Conservation (phyloP, 2,113 vertebrate genomes). For the Sclerurus mexicanus region DNA sequence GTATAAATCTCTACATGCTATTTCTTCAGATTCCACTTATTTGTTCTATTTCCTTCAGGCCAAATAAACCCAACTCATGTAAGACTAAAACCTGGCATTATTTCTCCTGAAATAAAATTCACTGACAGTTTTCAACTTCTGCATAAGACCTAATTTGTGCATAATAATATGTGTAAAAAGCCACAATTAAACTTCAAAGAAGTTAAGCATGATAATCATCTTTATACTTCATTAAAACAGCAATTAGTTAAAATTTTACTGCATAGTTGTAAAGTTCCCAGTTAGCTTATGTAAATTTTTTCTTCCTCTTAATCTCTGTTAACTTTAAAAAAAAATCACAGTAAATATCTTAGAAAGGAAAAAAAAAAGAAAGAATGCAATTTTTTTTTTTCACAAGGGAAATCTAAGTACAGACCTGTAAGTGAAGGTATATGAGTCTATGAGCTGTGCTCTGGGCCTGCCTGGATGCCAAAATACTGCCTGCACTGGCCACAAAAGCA, state of each 20-base stretch:
- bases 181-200: conserved; percentile 8
- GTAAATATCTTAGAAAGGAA: background rate
- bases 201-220: background rate
- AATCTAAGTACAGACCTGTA: background rate
- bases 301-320: background rate
- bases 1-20: background rate
- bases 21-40: background rate
- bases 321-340: background rate
- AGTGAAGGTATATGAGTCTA: background rate
- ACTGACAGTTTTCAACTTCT: background rate
- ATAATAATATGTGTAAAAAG: background rate
- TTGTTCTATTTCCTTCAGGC: background rate
- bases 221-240: background rate
- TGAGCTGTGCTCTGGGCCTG: background rate
- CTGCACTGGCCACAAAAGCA: background rate
- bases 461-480: background rate
- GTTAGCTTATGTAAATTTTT: background rate
- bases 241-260: background rate
- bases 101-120: background rate
- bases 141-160: background rate
- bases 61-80: background rate
- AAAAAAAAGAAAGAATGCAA: background rate
- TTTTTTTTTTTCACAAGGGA: background rate
- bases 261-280: background rate
- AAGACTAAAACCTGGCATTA: background rate